Base-by-base conservation (phyloP, 2,797 vertebrate species). In the Eremophila alpestris region DNA sequence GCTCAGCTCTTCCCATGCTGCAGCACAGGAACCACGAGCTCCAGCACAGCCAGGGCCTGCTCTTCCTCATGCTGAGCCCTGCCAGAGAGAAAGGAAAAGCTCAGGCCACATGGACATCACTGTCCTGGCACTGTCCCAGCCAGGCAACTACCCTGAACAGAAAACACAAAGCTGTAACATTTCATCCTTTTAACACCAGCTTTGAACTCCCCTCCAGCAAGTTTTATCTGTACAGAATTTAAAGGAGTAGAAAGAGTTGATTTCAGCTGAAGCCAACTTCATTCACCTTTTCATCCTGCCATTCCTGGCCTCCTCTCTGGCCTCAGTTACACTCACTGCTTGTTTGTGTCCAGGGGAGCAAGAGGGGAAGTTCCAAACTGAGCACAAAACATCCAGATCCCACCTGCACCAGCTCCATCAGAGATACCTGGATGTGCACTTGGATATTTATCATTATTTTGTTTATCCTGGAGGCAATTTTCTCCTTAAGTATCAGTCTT, bases 1-100 rank as follows among this genome's bases (percentile, higher is more conserved):
- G 84, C 80, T 52, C 68, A 48, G 68, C 52, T 49, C 67, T 7
- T 52, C 40, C 21, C 43, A 68, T 27, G 18, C 38, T 38, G 13
- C 2, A 34, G 74, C 74, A 48, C 78, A 43, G 27, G 29, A 21
- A 19, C 52, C 55, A 8, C 9, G 38, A 77, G 80, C 63, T 82
- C 15, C 74, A 30, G 56, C 5, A 59, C 70, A 62, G 8, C 36
- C 26, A 22, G 60, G 4, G 20, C 43, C 56, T 49, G 70, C 43
- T 30, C 69, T 3, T 80, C 69, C 21, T 48, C 56, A 43, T 2
- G 87, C 90, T 36, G 92, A 93, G 2, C 79, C 90, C 96, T 97
- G 18, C 65, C 32, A 30, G 67, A 43, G 56, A 68, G 58, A 63
- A 52, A 15, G 29, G 20, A 19, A 29, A n/a, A 26, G 36, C 21